Evolutionary conservation across 2,797 vertebrate genomes (phyloP).

Genomic region (Helicolenus hilgendorfi): DNA sequence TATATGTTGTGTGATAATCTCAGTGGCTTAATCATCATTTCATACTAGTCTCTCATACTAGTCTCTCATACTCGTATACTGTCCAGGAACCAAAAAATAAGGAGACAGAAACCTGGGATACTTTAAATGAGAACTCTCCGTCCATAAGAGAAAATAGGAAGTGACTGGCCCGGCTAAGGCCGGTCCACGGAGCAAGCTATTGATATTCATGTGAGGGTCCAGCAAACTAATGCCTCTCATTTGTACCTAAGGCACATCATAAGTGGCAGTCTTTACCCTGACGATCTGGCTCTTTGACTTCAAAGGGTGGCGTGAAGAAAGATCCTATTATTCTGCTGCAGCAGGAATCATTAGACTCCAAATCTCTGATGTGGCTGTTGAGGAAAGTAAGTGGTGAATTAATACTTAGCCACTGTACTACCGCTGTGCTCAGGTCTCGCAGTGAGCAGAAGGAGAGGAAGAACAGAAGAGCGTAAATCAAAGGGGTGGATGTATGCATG

Average conservation of each 20-base stretch:
- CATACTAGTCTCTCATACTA: background rate
- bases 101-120: background rate
- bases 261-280: conserved; percentile 81
- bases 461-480: background rate
- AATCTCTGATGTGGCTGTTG: conserved; percentile 66
- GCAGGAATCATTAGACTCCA: conserved; percentile 74
- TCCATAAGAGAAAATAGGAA: background rate
- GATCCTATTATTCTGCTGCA: conserved; percentile 81
- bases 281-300: conserved; percentile 82
- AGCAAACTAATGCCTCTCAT: conserved; percentile 79
- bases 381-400: conserved; percentile 62
- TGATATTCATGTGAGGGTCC: conserved; percentile 78
- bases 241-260: conserved; percentile 84
- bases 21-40: background rate
- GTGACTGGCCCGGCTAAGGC: conserved; percentile 1
- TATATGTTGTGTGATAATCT: background rate
- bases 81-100: background rate
- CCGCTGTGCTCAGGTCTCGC: background rate
- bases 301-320: conserved; percentile 81
- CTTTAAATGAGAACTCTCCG: background rate
- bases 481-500: background rate
- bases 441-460: background rate
- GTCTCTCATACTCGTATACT: background rate
- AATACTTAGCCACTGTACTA: conserved; percentile 54
- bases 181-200: conserved; percentile 43